A percentile compares a stretch with the other conserved stretches of the same genome.
Evolutionary conservation across 2,113 vertebrate species (phyloP).

Genomic region (Rhodinocichla rosea): DNA sequence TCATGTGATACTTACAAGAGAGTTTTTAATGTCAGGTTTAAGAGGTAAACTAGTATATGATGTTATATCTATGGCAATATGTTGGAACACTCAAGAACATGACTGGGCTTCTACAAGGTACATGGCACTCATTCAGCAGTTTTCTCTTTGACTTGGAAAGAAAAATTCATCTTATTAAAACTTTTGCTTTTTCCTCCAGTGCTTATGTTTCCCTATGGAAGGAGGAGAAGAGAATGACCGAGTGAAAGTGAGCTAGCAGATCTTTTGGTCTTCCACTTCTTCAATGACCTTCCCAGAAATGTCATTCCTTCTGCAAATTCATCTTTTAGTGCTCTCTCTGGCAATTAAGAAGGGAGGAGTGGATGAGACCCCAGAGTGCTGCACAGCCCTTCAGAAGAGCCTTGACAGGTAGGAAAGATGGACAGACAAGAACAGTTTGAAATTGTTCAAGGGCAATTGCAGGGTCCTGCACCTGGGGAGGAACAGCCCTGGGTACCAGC

Average conservation of each 20-base stretch:
- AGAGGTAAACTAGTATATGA: neutral
- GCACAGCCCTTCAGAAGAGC: neutral
- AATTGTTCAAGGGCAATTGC: neutral
- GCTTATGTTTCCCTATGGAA: neutral
- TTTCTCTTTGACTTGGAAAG: neutral
- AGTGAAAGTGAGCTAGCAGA: neutral
- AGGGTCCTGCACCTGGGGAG: neutral
- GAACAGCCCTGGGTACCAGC: neutral
- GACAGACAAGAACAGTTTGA: neutral
- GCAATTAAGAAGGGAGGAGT: neutral
- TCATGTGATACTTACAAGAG: neutral
- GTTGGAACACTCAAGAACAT: neutral
- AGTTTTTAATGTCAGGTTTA: neutral
- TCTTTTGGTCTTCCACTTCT: neutral
- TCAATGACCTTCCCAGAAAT: neutral
- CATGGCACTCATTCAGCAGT: neutral
- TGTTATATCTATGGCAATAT: neutral
- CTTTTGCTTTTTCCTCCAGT: neutral
- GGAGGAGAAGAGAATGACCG: neutral
- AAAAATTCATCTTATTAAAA: neutral
- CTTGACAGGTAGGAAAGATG: rapidly evolving
- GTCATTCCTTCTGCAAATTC: neutral
- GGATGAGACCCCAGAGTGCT: neutral
- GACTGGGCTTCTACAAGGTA: neutral
- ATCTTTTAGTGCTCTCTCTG: neutral